Evolutionary conservation across 2,888 invertebrate species (phyloP).

Genomic region (Erynnis tages): DNA sequence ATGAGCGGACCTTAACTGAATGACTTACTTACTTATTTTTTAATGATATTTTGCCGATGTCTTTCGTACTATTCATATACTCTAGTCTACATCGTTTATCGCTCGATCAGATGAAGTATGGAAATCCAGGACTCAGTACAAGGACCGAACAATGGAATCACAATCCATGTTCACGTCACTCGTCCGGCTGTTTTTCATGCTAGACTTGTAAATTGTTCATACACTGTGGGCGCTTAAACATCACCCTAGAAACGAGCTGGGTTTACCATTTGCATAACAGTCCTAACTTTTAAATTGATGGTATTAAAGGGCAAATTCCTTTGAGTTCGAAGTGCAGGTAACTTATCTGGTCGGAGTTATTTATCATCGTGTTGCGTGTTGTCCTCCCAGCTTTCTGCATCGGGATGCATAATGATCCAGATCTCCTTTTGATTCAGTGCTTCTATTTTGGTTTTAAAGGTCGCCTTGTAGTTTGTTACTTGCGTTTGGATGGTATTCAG

Average conservation of each 20-base stretch:
- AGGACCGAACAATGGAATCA: conserved; percentile 47
- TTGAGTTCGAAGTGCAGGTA: neutral
- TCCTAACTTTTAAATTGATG: conserved; percentile 14
- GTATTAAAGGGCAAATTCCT: conserved; percentile 18
- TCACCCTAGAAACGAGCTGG: conserved; percentile 27
- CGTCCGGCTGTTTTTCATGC: conserved; percentile 48
- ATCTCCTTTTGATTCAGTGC: conserved; percentile 43
- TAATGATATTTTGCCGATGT: no score
- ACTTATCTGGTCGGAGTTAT: conserved; percentile 32
- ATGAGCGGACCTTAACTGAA: no score
- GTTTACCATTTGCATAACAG: conserved; percentile 12
- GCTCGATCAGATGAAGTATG: neutral
- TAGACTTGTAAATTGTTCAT: conserved; percentile 45
- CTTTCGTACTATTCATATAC: no score
- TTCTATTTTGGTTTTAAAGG: conserved; percentile 45
- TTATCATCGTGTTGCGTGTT: conserved; percentile 36
- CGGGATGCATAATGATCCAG: conserved; percentile 43
- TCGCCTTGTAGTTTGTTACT: conserved; percentile 35
- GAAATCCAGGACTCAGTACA: neutral
- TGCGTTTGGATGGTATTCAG: conserved; percentile 17
- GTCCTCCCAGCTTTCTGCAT: conserved; percentile 37
- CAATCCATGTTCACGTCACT: conserved; percentile 48
- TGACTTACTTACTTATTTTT: no score
- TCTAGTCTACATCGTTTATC: neutral
- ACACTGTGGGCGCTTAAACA: conserved; percentile 43